Conservation (phyloP, 1,140 invertebrate species). For the Phortica variegata region DNA sequence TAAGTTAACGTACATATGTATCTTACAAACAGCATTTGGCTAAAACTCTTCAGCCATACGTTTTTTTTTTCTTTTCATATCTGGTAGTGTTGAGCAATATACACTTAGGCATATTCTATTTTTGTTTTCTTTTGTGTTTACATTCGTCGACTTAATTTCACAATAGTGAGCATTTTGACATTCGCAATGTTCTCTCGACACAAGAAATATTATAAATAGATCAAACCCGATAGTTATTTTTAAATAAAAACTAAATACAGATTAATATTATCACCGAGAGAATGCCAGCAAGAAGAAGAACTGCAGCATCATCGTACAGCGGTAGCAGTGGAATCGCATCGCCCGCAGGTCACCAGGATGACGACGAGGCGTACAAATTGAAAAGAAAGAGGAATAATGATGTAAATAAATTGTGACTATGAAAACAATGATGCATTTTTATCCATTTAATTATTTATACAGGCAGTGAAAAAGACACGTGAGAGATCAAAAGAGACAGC, state of each 20-base stretch:
- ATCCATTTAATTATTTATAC: slow-evolving; percentile 19
- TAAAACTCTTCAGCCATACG: too few relatives aligned
- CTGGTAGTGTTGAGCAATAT: too few relatives aligned
- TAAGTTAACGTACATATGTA: too few relatives aligned
- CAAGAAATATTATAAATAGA: not conserved
- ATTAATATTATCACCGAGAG: slow-evolving; percentile 48
- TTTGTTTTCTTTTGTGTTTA: slow-evolving; percentile 29
- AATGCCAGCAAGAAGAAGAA: slow-evolving; percentile 45
- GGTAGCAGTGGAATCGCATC: slow-evolving; percentile 4
- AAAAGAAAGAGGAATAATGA: slow-evolving; percentile 54
- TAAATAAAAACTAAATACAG: slow-evolving; percentile 32
- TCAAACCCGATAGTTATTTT: not conserved
- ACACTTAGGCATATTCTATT: slow-evolving; percentile 26
- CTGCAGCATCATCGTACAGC: slow-evolving; percentile 33
- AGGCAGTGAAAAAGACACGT: slow-evolving; percentile 50
- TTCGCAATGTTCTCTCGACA: too few relatives aligned
- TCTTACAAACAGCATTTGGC: too few relatives aligned
- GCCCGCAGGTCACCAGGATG: slow-evolving; percentile 23
- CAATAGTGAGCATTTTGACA: slow-evolving; percentile 19
- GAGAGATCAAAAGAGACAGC: slow-evolving; percentile 46
- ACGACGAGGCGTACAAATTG: slow-evolving; percentile 40
- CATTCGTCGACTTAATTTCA: slow-evolving; percentile 41
- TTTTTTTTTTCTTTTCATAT: too few relatives aligned
- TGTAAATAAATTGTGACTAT: slow-evolving; percentile 24
- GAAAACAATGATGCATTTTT: slow-evolving; percentile 28